These are phyloP conservation scores for Onychorhynchus coronatus DNA, from an alignment of 2,113 vertebrate species.

Conservation along the genomic window DNA sequence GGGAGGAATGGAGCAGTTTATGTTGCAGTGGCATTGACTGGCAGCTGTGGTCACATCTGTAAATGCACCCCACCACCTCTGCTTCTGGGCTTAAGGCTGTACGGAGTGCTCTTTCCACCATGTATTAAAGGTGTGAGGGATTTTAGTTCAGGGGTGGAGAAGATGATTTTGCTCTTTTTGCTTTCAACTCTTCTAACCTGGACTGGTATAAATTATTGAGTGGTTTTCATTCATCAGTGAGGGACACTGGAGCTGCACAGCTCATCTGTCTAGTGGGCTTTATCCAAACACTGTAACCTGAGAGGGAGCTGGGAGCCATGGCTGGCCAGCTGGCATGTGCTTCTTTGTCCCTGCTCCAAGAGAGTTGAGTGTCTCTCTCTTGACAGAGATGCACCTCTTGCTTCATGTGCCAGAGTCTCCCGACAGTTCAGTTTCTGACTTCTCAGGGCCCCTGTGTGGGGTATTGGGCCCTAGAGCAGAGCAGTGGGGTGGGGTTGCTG, in stretches of 20 bases:
- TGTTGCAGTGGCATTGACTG: neutral
- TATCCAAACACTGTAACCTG: neutral
- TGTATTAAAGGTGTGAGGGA: neutral
- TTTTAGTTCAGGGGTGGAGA: neutral
- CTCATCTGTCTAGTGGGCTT: neutral
- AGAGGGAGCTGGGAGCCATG: neutral
- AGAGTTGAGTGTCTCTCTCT: neutral
- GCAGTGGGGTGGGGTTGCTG: neutral
- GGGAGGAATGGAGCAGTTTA: neutral
- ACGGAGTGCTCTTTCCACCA: neutral
- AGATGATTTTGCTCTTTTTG: neutral
- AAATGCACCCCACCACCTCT: neutral
- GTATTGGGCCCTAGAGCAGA: neutral
- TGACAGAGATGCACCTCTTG: neutral
- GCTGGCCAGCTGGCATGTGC: neutral
- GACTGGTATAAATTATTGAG: slow-evolving; percentile 52
- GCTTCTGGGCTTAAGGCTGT: neutral
- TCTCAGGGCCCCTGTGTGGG: neutral
- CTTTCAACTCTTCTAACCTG: neutral
- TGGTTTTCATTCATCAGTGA: neutral
- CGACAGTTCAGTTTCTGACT: neutral
- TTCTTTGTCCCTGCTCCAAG: neutral
- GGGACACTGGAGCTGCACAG: neutral
- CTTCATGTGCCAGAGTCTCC: neutral
- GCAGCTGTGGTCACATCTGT: neutral